These are phyloP conservation scores for Thermophis baileyi DNA, from an alignment of 2,113 vertebrate species.

Conservation along the genomic window DNA sequence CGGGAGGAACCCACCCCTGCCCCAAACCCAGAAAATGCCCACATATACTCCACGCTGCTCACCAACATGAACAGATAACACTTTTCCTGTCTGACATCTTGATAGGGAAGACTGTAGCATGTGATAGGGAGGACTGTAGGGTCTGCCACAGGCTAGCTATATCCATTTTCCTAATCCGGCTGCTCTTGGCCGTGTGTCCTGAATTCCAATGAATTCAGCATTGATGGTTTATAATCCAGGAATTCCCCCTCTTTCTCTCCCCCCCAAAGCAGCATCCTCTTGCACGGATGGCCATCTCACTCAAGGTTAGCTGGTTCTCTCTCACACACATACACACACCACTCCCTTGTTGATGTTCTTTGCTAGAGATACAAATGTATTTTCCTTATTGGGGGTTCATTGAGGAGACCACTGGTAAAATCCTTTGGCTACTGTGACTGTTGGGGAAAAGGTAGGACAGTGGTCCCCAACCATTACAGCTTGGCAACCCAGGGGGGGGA, in stretches of 20 bases:
- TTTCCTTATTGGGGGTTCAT: neutral
- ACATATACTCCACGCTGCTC: neutral
- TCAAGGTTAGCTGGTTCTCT: neutral
- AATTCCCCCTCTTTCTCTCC: neutral
- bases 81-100: neutral
- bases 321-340: neutral
- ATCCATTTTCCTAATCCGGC: neutral
- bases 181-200: neutral
- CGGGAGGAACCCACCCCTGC: too few species aligned
- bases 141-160: neutral
- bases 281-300: neutral
- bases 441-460: neutral
- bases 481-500: too few species aligned
- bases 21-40: neutral
- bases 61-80: neutral
- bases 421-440: neutral
- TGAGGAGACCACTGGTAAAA: neutral
- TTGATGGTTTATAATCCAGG: neutral
- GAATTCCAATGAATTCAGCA: neutral
- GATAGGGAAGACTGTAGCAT: neutral
- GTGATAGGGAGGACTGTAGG: neutral
- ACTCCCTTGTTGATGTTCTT: neutral
- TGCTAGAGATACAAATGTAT: neutral
- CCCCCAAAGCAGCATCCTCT: neutral
- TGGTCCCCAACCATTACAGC: too few species aligned